These are phyloP conservation scores for Manacus vitellinus DNA, from an alignment of 2,113 vertebrate species.

Conservation along the genomic window DNA sequence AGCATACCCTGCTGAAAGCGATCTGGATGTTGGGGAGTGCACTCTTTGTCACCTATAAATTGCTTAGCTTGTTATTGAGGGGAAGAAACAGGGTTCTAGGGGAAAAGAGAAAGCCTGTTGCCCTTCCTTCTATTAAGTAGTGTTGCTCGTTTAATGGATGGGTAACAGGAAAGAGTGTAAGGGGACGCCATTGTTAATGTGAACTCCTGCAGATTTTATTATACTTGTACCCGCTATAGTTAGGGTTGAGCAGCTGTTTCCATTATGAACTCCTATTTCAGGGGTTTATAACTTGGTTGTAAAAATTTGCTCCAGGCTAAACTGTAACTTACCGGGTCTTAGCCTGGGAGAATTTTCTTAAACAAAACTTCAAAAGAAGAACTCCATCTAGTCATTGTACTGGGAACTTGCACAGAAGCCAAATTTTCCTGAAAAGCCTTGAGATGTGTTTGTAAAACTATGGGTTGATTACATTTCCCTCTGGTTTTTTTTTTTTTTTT, in stretches of 20 bases:
- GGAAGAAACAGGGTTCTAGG: not conserved
- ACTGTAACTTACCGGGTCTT: conserved; percentile 70
- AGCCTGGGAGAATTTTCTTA: conserved; percentile 75
- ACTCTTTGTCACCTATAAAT: conserved; percentile 61
- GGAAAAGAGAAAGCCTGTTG: conserved; percentile 32
- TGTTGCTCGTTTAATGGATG: conserved; percentile 72
- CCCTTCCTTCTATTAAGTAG: conserved; percentile 65
- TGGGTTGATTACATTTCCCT: conserved; percentile 29
- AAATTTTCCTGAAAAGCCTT: conserved; percentile 44
- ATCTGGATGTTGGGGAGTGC: not conserved
- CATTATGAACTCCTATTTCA: conserved; percentile 81
- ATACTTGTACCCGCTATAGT: conserved; percentile 66
- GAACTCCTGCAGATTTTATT: conserved; percentile 78
- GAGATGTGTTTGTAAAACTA: conserved; percentile 17
- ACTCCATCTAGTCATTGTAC: conserved; percentile 56
- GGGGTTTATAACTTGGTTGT: conserved; percentile 80
- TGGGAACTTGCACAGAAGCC: conserved; percentile 21
- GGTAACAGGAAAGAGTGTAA: conserved; percentile 75
- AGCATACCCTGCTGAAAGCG: not conserved
- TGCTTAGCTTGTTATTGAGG: conserved; percentile 56
- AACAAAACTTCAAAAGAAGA: conserved; percentile 62
- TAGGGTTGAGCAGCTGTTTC: conserved; percentile 80
- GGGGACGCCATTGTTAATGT: conserved; percentile 72
- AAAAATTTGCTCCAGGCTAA: conserved; percentile 77
- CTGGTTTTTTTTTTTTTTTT: not conserved